Conservation (phyloP, 1,140 invertebrate genomes). For the Archegozetes longisetosus region DNA sequence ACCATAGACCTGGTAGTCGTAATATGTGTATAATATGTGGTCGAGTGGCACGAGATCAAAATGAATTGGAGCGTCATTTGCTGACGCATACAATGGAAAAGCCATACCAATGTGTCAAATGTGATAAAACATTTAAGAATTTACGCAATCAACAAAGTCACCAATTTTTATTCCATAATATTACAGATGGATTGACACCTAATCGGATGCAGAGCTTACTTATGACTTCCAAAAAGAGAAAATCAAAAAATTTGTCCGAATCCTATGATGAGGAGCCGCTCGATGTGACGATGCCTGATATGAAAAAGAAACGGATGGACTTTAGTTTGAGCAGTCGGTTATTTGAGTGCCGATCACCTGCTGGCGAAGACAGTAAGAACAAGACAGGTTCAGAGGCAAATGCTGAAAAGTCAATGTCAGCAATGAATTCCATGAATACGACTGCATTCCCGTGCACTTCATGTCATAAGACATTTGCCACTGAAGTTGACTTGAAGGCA, state of each 20-base stretch:
- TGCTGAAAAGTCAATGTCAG: too few species aligned
- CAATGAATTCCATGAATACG: not conserved
- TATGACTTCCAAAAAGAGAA: not conserved
- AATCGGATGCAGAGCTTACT: not conserved
- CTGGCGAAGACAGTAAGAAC: too few species aligned
- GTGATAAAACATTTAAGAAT: not conserved
- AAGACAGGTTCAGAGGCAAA: too few species aligned
- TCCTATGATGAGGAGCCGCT: not conserved
- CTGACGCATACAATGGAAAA: not conserved
- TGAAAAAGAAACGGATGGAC: too few species aligned
- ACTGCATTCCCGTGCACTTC: constrained; percentile 12
- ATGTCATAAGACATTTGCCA: constrained; percentile 18
- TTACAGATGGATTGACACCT: not conserved
- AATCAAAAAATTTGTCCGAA: not conserved
- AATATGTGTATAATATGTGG: constrained; percentile 7
- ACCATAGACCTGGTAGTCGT: not conserved
- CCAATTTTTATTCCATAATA: not conserved
- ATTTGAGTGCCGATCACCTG: too few species aligned
- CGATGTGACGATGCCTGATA: too few species aligned
- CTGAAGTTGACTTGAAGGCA: constrained; percentile 17
- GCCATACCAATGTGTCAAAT: not conserved
- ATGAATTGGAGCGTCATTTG: constrained; percentile 7
- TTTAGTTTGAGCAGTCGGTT: too few species aligned
- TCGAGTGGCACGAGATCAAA: not conserved
- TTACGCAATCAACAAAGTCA: not conserved